phyloP scores from a whole-genome alignment of 2,797 vertebrate genomes.

The Xenopus petersii region DNA sequence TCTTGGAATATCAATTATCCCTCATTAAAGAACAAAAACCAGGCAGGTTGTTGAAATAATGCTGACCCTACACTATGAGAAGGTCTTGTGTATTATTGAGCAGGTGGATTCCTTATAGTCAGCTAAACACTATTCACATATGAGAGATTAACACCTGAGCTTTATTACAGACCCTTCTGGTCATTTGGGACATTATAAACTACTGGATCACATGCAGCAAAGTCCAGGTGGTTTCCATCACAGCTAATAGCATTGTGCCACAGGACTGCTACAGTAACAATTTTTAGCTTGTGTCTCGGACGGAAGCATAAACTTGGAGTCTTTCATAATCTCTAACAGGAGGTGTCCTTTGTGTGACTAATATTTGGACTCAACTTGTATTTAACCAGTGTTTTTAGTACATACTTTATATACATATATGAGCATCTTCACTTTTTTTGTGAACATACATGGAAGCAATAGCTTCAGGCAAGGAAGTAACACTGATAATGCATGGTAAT shows the following conservation, averaged over 20 bases:
- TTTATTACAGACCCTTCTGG: constrained; percentile 6
- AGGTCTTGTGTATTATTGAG: constrained; percentile 5
- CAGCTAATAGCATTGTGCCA: not conserved
- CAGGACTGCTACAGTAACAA: not conserved
- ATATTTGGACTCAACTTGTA: too few species aligned
- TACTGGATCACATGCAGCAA: not conserved
- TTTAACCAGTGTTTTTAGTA: too few species aligned
- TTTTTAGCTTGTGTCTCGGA: not conserved
- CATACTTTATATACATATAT: too few species aligned
- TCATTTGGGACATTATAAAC: not conserved
- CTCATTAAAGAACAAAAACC: constrained; percentile 32
- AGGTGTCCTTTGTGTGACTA: too few species aligned
- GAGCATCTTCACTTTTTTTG: too few species aligned
- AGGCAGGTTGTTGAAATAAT: constrained; percentile 50
- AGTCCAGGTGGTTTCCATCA: constrained; percentile 7
- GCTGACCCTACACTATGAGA: not conserved
- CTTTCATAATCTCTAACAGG: too few species aligned
- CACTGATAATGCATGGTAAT: too few species aligned
- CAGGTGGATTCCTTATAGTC: constrained; percentile 34
- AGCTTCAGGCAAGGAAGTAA: too few species aligned
- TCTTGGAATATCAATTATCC: constrained; percentile 52
- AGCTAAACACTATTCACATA: constrained; percentile 17
- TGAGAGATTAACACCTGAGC: constrained; percentile 46
- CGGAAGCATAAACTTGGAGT: not conserved
- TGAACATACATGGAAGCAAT: too few species aligned